Base-by-base conservation (phyloP, 1,140 invertebrate genomes). In the Cydia pomonella region DNA sequence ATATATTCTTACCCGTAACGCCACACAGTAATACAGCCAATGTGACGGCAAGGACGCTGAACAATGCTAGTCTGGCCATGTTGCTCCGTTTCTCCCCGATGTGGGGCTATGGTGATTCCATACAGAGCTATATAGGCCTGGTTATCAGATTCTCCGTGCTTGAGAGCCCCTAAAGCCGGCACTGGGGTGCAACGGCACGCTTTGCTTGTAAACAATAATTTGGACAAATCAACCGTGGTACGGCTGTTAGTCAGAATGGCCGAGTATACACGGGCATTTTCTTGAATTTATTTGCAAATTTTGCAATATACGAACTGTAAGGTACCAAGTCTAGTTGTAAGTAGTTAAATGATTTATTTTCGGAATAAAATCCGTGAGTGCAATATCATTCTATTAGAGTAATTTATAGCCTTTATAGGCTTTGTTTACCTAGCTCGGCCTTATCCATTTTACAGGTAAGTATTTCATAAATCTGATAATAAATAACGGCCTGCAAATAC, bases 21-120 rank as follows among this genome's bases (percentile, higher is more conserved):
- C 9, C 53, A 59, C 53, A 59, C 21, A 18, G 21, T 23, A 59
- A n/a, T 7, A 21, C 50, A 53, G 50, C 50, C 50, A 53, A 59
- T 59, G 53, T 23, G 53, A 59, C n/a, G 21, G 53, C 53, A 7
- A 59, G 53, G 9, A 59, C 53, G 10, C 53, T 23, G 53, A 59
- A 59, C 53, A 59, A 23, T 59, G 53, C 9, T 59, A 59, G 53
- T 12, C 53, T 59, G 53, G 53, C 53, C 53, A 59, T 59, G 21
- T 12, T 59, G 53, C 53, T 50, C 47, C 47, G 47, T 59, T 23
- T 13, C 16, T 47, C 9, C 9, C 21, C 2, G 53, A 59, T 23
- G 53, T 59, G 53, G 7, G 10, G 18, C 53, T 21, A 59, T 10
- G 53, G 21, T 59, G 53, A 10, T n/a, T 59, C 18, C 21, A 23